Percentiles rank a stretch among this genome's conserved stretches.
Conservation (phyloP, 1,140 invertebrate genomes). For the Acarapis woodi region DNA sequence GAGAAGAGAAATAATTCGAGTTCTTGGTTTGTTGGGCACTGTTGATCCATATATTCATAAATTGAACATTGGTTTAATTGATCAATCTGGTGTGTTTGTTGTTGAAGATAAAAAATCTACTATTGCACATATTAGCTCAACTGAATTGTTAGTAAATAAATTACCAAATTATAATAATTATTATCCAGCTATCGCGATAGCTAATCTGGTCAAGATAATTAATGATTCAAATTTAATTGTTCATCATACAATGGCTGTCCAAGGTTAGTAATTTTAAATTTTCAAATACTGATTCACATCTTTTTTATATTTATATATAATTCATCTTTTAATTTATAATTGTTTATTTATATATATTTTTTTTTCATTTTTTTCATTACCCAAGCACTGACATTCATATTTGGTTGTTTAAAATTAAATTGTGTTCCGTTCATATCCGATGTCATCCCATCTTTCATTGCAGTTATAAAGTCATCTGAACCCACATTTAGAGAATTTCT, state of each 20-base stretch:
- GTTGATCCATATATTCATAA: constrained; percentile 95
- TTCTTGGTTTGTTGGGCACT: constrained; percentile 72
- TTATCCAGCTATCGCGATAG: constrained; percentile 86
- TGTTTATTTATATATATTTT: too few relatives aligned
- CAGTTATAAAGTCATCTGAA: constrained; percentile 60
- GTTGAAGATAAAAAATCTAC: constrained; percentile 18
- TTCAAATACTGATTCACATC: too few relatives aligned
- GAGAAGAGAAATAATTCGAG: constrained; percentile 40
- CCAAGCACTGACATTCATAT: constrained; percentile 84
- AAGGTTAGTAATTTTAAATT: too few relatives aligned
- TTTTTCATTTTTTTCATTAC: too few relatives aligned
- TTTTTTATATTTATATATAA: too few relatives aligned
- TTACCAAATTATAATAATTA: constrained; percentile 73
- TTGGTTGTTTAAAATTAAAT: constrained; percentile 78
- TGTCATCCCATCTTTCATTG: constrained; percentile 60
- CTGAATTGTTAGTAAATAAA: constrained; percentile 87
- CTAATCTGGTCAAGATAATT: constrained; percentile 78
- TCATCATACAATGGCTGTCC: constrained; percentile 75
- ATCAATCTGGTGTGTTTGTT: constrained; percentile 29
- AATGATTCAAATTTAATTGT: constrained; percentile 51
- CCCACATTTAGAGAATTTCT: constrained; percentile 42
- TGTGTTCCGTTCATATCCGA: constrained; percentile 84
- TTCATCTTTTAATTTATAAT: too few relatives aligned
- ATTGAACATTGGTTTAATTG: constrained; percentile 62
- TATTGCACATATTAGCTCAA: constrained; percentile 29